Percentiles rank a stretch among this genome's conserved stretches.
Conservation (phyloP, 2,797 vertebrate genomes). For the Acanthurus leucopareius region DNA sequence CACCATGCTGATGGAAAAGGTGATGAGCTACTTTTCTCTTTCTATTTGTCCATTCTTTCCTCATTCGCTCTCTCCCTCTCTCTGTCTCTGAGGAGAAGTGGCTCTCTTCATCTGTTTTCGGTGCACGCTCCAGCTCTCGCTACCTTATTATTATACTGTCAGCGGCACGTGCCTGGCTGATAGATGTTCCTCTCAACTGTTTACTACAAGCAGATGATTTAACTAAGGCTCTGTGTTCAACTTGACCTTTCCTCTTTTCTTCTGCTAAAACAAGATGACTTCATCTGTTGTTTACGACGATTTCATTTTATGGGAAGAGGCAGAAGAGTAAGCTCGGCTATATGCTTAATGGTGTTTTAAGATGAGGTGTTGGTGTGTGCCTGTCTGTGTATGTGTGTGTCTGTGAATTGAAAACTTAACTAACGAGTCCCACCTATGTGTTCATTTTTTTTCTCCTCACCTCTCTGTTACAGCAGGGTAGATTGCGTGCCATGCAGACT, state of each 20-base stretch:
- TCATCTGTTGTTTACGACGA: constrained; percentile 79
- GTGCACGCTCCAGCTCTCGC: constrained; percentile 73
- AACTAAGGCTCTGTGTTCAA: constrained; percentile 77
- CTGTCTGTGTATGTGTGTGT: constrained; percentile 27
- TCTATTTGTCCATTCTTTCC: constrained; percentile 62
- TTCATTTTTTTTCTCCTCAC: constrained; percentile 9
- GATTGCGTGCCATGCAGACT: constrained; percentile 38
- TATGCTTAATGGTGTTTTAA: constrained; percentile 42
- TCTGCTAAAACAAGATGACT: constrained; percentile 78
- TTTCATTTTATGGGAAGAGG: constrained; percentile 75
- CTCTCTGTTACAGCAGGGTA: constrained; percentile 27
- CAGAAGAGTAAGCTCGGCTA: constrained; percentile 37
- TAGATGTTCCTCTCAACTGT: constrained; percentile 84
- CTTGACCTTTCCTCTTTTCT: constrained; percentile 76
- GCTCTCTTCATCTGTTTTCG: constrained; percentile 81
- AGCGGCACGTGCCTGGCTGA: constrained; percentile 82
- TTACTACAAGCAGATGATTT: constrained; percentile 86
- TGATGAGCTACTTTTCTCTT: constrained; percentile 74
- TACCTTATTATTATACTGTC: constrained; percentile 86
- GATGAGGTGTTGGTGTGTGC: constrained; percentile 7
- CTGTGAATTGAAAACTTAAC: constrained; percentile 24
- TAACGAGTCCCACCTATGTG: constrained; percentile 13
- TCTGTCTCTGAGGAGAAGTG: constrained; percentile 64
- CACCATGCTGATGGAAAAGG: constrained; percentile 72
- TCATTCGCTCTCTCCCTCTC: constrained; percentile 22